Conservation (phyloP, 2,113 vertebrate genomes). For the Sialia sialis region DNA sequence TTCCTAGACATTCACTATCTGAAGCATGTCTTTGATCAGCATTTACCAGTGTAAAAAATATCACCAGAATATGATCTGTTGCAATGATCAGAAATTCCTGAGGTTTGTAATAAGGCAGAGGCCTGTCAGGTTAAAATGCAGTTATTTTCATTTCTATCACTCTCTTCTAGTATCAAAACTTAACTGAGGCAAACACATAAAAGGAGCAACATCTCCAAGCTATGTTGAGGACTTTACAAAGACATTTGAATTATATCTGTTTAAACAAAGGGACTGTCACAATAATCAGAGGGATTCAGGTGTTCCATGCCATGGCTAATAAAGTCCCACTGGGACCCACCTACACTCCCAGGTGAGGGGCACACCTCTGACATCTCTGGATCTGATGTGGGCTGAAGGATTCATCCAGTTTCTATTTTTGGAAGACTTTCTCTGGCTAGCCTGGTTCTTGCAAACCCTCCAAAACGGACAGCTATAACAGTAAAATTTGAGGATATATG, state of each 20-base stretch:
- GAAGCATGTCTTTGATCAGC: neutral
- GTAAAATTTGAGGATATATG: neutral
- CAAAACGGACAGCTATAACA: neutral
- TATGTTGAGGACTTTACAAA: neutral
- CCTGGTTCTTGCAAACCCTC: neutral
- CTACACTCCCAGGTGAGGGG: rapidly evolving
- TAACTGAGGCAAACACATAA: neutral
- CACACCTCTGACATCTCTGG: neutral
- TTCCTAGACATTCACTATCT: neutral
- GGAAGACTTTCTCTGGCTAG: neutral
- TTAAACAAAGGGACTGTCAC: neutral
- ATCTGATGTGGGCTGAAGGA: neutral
- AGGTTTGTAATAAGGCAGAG: neutral
- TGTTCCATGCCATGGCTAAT: neutral
- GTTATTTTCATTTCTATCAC: neutral
- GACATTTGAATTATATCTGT: neutral
- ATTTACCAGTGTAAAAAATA: neutral
- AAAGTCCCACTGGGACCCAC: neutral
- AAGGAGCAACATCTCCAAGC: neutral
- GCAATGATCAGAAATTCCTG: neutral
- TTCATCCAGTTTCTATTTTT: neutral
- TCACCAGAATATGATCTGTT: neutral
- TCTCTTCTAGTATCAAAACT: neutral
- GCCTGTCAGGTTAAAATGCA: neutral
- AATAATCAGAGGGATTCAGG: neutral